Conservation (phyloP, 2,888 invertebrate genomes). For the Leptogaster cylindrica region DNA sequence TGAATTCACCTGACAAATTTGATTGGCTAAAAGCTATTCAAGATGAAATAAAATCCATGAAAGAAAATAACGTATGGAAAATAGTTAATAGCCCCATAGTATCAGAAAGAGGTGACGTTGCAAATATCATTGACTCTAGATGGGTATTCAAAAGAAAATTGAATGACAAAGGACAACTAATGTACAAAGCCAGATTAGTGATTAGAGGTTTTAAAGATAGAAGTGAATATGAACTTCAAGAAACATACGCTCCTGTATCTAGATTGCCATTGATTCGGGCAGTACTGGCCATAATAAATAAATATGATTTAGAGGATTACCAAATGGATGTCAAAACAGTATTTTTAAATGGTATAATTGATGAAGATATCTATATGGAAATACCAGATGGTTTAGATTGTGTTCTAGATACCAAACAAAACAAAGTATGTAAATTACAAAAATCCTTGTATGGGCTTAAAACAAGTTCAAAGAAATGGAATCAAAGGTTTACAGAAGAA, state of each 20-base stretch:
- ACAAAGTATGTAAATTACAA: conserved; percentile 10
- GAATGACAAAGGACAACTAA: no score
- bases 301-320: background rate
- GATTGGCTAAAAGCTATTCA: background rate
- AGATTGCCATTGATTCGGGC: background rate
- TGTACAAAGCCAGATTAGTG: background rate
- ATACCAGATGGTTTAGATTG: conserved; percentile 7
- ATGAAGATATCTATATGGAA: conserved; percentile 14
- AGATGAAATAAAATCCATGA: background rate
- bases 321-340: conserved; percentile 29
- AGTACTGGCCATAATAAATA: conserved; percentile 4
- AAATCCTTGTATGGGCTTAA: background rate
- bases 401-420: background rate
- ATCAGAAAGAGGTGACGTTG: background rate
- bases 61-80: background rate
- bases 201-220: conserved; percentile 13
- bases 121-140: no score
- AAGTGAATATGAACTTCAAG: conserved; percentile 3
- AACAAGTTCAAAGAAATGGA: conserved; percentile 4
- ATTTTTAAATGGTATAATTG: conserved; percentile 4
- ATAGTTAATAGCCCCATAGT: background rate
- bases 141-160: background rate
- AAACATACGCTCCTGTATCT: conserved; percentile 1
- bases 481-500: conserved; percentile 2
- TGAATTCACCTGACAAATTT: background rate